Conservation (phyloP, 2,113 vertebrate species). For the Crotalus helleri region DNA sequence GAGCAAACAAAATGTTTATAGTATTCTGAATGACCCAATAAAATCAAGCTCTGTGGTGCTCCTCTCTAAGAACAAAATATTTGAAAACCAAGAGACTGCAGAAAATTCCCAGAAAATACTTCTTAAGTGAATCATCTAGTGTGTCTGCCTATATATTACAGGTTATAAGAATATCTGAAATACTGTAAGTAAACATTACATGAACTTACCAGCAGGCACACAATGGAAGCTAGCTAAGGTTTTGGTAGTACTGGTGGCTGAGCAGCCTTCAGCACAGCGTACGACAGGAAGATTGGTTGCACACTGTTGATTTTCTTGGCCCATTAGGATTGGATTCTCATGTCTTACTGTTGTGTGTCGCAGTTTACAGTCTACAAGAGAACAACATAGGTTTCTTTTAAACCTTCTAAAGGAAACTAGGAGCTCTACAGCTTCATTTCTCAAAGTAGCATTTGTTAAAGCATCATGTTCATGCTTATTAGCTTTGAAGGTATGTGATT, state of each 20-base stretch:
- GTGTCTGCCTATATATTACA: neutral
- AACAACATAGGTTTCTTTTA: accelerated
- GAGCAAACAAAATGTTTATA: neutral
- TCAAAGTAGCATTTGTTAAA: neutral
- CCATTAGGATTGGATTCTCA: conserved; percentile 31
- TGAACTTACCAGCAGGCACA: conserved; percentile 64
- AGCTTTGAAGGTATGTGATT: neutral
- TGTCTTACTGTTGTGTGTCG: conserved; percentile 46
- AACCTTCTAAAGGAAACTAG: accelerated
- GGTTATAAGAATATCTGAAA: neutral
- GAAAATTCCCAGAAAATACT: neutral
- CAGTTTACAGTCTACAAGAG: conserved; percentile 59
- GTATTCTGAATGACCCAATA: neutral
- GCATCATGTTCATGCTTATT: neutral
- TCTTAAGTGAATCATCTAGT: neutral
- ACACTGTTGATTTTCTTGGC: conserved; percentile 32
- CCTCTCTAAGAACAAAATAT: neutral
- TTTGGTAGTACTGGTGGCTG: conserved; percentile 48
- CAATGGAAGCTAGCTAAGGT: conserved; percentile 75
- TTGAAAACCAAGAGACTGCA: neutral
- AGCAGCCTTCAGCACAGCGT: conserved; percentile 60
- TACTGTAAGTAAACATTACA: neutral
- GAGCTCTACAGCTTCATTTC: no score
- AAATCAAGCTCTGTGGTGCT: neutral
- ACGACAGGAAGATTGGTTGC: conserved; percentile 45